These are phyloP conservation scores for Callopanchax toddi DNA, from an alignment of 2,113 vertebrate species.

Conservation along the genomic window DNA sequence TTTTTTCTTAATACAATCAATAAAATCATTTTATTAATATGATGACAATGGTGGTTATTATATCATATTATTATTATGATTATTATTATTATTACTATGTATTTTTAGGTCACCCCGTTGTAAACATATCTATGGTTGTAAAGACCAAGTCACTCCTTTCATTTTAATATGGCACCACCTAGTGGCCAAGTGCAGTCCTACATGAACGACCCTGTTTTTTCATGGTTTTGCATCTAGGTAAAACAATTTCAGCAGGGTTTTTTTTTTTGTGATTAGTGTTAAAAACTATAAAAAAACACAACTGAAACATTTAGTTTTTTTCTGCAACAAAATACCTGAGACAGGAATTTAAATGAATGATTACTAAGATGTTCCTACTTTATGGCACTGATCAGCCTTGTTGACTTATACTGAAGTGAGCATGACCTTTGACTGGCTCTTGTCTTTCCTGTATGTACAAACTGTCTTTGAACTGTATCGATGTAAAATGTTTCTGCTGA, in stretches of 20 bases:
- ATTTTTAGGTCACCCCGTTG: too few species aligned
- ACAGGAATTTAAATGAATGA: constrained; percentile 3
- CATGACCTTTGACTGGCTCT: constrained; percentile 28
- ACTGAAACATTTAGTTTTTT: constrained; percentile 6
- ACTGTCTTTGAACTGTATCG: constrained; percentile 46
- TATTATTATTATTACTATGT: not conserved
- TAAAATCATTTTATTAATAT: not conserved
- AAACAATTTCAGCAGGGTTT: constrained; percentile 7
- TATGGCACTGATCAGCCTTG: constrained; percentile 10
- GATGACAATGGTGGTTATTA: not conserved
- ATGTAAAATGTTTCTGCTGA: constrained; percentile 53
- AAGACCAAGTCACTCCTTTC: not conserved
- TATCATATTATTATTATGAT: not conserved
- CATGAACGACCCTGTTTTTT: not conserved
- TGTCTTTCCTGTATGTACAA: constrained; percentile 56
- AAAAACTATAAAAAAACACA: constrained; percentile 18
- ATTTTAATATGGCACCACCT: constrained; percentile 53
- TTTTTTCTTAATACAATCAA: too few species aligned
- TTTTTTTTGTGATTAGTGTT: constrained; percentile 35
- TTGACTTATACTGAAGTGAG: constrained; percentile 28
- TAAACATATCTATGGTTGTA: not conserved
- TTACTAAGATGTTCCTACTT: not conserved
- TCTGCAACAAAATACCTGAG: constrained; percentile 35
- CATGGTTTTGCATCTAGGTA: too few species aligned
- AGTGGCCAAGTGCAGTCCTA: constrained; percentile 29